Evolutionary conservation across 1,140 invertebrate species (phyloP).

Genomic region (Heliconius hermathena): DNA sequence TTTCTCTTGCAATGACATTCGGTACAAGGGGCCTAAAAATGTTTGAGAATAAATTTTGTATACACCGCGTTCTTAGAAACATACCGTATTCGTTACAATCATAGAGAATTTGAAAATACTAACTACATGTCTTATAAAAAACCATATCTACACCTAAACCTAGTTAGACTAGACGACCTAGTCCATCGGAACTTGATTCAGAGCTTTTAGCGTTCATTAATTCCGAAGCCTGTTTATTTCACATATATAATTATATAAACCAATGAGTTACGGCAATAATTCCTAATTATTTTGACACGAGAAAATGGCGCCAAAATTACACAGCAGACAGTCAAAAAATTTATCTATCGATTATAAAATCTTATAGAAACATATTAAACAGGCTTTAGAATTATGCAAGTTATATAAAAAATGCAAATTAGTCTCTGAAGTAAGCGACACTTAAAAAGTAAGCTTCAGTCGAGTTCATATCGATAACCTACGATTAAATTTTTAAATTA

Average conservation of each 20-base stretch:
- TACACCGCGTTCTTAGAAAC: slow-evolving; percentile 60
- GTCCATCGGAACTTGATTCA: slow-evolving; percentile 65
- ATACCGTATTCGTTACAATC: slow-evolving; percentile 58
- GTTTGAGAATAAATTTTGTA: slow-evolving; percentile 67
- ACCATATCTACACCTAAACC: slow-evolving; percentile 77
- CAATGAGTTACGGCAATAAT: neutral
- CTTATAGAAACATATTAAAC: slow-evolving; percentile 16
- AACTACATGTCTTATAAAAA: slow-evolving; percentile 77
- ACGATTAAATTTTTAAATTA: slow-evolving; percentile 38
- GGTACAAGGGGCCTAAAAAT: slow-evolving; percentile 68
- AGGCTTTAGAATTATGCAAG: slow-evolving; percentile 37
- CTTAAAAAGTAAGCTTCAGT: slow-evolving; percentile 49
- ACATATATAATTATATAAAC: slow-evolving; percentile 11
- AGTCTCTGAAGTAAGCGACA: slow-evolving; percentile 48
- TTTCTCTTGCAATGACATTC: slow-evolving; percentile 71
- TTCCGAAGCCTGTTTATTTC: slow-evolving; percentile 24
- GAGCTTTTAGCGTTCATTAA: slow-evolving; percentile 33
- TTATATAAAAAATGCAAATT: slow-evolving; percentile 45
- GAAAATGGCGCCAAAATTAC: slow-evolving; percentile 15
- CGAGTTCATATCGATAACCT: slow-evolving; percentile 47
- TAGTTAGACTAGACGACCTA: slow-evolving; percentile 71
- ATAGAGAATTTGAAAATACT: slow-evolving; percentile 76
- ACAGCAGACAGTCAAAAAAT: neutral
- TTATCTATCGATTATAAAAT: neutral
- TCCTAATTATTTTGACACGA: slow-evolving; percentile 1